Conservation (phyloP, 2,797 vertebrate species). For the Scarus forsteni region DNA sequence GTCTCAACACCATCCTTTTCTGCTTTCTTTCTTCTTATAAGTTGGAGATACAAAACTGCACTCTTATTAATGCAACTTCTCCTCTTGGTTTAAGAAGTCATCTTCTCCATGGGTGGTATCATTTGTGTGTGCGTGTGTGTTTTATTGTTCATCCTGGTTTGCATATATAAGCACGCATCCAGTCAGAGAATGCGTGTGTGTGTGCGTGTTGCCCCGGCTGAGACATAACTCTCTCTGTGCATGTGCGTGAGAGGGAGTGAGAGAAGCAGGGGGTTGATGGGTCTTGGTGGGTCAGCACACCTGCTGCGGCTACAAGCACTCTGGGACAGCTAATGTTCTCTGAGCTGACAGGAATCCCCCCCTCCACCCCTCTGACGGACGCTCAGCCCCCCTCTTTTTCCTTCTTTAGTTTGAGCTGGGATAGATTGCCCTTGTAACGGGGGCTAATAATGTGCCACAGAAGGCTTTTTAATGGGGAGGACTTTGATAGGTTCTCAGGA, state of each 20-base stretch:
- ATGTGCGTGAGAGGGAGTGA: conserved; percentile 35
- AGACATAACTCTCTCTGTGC: conserved; percentile 42
- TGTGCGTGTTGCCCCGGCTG: conserved; percentile 32
- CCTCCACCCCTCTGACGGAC: conserved; percentile 53
- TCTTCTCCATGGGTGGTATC: conserved; percentile 38
- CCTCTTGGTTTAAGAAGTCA: conserved; percentile 36
- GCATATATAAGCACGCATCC: conserved; percentile 33
- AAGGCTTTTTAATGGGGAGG: conserved; percentile 84
- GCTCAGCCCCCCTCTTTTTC: conserved; percentile 51
- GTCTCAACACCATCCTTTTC: too few relatives aligned
- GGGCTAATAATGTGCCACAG: conserved; percentile 85
- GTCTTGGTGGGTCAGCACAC: conserved; percentile 87
- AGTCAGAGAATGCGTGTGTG: conserved; percentile 33
- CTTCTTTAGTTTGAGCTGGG: conserved; percentile 75
- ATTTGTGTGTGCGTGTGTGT: conserved; percentile 15
- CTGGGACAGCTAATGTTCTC: conserved; percentile 86
- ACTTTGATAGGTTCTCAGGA: conserved; percentile 85
- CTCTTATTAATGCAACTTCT: conserved; percentile 70
- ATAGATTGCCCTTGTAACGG: conserved; percentile 87
- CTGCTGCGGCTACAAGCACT: conserved; percentile 88
- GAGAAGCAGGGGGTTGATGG: conserved; percentile 75
- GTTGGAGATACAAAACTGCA: conserved; percentile 35
- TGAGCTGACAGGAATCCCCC: conserved; percentile 85
- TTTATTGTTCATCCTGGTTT: conserved; percentile 31
- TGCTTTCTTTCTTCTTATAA: conserved; percentile 47